phyloP scores from a whole-genome alignment of 2,888 invertebrate genomes.

The Dinocampus coccinellae region DNA sequence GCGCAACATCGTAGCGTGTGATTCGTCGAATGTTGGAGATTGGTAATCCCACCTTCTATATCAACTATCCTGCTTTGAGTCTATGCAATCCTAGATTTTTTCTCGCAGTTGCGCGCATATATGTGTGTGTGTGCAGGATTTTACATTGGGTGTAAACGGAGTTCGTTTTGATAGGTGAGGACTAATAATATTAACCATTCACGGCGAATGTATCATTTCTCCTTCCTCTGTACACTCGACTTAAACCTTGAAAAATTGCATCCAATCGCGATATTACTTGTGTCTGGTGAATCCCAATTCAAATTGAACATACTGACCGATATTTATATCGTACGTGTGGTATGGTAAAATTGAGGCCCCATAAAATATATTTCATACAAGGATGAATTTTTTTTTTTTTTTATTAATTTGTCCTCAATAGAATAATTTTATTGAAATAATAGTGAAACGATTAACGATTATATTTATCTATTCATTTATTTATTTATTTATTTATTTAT shows the following conservation, averaged over 20 bases:
- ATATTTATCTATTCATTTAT: too few relatives aligned
- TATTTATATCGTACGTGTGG: background rate
- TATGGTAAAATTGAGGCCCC: too few relatives aligned
- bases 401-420: background rate
- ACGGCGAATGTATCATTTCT: background rate
- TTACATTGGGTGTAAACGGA: background rate
- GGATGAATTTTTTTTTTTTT: too few relatives aligned
- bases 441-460: too few relatives aligned
- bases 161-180: background rate
- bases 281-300: background rate
- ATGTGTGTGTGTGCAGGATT: background rate
- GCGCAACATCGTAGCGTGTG: constrained; percentile 12
- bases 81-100: constrained; percentile 22
- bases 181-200: background rate
- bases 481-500: too few relatives aligned
- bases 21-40: constrained; percentile 9
- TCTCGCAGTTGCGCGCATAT: background rate
- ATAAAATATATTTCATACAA: too few relatives aligned
- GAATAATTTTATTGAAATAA: background rate
- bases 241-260: constrained; percentile 4
- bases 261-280: background rate
- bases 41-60: constrained; percentile 9
- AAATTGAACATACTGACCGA: constrained; percentile 1
- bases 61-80: constrained; percentile 7
- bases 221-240: background rate